Conservation (phyloP, 2,888 invertebrate genomes). For the Neoitamus cyanurus region DNA sequence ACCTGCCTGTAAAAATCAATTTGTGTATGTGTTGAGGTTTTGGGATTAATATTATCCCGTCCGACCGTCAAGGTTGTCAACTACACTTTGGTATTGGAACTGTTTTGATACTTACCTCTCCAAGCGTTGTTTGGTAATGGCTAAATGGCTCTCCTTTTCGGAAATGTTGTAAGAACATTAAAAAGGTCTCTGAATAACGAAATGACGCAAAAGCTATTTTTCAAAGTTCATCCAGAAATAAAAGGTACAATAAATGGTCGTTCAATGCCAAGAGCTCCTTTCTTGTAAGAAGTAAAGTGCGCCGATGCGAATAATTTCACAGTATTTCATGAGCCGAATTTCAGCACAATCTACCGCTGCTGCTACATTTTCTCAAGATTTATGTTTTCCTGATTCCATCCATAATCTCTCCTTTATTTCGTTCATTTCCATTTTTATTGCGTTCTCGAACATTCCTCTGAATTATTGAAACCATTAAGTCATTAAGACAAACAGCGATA, state of each 20-base stretch:
- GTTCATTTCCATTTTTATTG: constrained; percentile 1
- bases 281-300: not conserved
- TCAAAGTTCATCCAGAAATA: not conserved
- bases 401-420: not conserved
- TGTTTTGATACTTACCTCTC: too few species aligned
- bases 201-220: not conserved
- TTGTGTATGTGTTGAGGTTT: too few species aligned
- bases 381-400: not conserved
- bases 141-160: too few species aligned
- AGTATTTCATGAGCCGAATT: not conserved
- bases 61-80: too few species aligned
- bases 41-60: too few species aligned
- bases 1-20: too few species aligned
- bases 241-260: not conserved
- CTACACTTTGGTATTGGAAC: too few species aligned
- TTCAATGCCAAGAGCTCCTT: not conserved
- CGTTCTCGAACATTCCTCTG: not conserved
- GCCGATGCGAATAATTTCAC: not conserved
- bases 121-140: too few species aligned
- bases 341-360: not conserved
- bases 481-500: not conserved
- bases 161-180: not conserved
- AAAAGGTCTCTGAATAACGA: not conserved
- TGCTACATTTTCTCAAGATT: not conserved
- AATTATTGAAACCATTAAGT: not conserved